Percentiles rank a stretch among this genome's conserved stretches.
phyloP scores from a whole-genome alignment of 2,797 vertebrate genomes.

The Apodemus agrarius region DNA sequence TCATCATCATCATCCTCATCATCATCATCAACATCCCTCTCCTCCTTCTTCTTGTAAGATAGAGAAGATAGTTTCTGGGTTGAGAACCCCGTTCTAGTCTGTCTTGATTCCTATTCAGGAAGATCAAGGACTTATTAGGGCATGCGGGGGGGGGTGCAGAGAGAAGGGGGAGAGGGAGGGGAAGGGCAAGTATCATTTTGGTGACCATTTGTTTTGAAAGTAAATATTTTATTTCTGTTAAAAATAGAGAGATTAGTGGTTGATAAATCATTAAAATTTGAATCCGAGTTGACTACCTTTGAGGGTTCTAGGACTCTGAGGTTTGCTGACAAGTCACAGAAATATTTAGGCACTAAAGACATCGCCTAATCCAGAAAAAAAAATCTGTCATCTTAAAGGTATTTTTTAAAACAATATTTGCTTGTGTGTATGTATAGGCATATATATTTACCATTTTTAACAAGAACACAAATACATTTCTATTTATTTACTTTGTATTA shows the following conservation, averaged over 20 bases:
- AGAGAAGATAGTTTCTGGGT: neutral
- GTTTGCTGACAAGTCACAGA: neutral
- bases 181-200: neutral
- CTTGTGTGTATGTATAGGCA: neutral
- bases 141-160: neutral
- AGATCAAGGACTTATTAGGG: slow-evolving; percentile 17
- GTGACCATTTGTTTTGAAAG: slow-evolving; percentile 46
- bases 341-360: neutral
- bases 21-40: neutral
- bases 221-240: slow-evolving; percentile 57
- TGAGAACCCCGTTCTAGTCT: neutral
- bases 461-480: neutral
- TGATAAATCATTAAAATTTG: slow-evolving; percentile 61
- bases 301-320: neutral
- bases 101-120: neutral
- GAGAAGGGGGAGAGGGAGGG: rapidly evolving
- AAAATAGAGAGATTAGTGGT: slow-evolving; percentile 71
- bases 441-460: neutral
- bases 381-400: neutral
- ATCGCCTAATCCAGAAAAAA: too few species aligned
- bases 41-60: neutral
- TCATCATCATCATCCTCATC: rapidly evolving
- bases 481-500: neutral
- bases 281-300: neutral
- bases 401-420: neutral